A percentile compares a stretch with the other conserved stretches of the same genome.
These are phyloP conservation scores for Orthonevra nobilis DNA, from an alignment of 2,888 invertebrate species.

Conservation along the genomic window DNA sequence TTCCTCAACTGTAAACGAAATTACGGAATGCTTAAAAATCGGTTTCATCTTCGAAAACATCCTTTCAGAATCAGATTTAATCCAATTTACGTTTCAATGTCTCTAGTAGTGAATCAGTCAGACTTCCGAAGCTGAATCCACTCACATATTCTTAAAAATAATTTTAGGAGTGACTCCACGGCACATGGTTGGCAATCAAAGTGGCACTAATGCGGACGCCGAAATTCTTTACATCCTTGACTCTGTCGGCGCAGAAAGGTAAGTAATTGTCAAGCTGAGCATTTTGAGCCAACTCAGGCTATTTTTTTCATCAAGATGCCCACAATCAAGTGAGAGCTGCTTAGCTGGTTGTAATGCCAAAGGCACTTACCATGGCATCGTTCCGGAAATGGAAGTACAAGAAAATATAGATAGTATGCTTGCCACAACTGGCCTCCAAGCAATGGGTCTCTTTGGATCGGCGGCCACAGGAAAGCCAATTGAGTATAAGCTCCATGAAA, in stretches of 20 bases:
- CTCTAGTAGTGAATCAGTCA: too few species aligned
- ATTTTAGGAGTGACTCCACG: constrained; percentile 83
- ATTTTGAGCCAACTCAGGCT: too few species aligned
- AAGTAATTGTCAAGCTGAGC: constrained; percentile 15
- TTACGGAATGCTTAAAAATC: too few species aligned
- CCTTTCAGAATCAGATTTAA: too few species aligned
- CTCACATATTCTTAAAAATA: too few species aligned
- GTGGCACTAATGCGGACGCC: constrained; percentile 81
- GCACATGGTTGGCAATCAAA: constrained; percentile 86
- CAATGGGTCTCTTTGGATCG: constrained; percentile 73
- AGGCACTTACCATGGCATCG: constrained; percentile 89
- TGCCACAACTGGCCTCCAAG: constrained; percentile 79
- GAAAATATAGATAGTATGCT: constrained; percentile 87
- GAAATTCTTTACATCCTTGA: constrained; percentile 90
- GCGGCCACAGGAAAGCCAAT: constrained; percentile 70
- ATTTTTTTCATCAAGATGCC: constrained; percentile 75
- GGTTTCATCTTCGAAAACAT: too few species aligned
- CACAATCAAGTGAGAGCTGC: constrained; percentile 81
- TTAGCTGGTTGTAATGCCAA: constrained; percentile 87
- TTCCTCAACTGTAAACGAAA: too few species aligned
- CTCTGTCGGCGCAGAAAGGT: constrained; percentile 91
- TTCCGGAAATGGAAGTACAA: constrained; percentile 84
- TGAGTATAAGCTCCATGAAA: constrained; percentile 73
- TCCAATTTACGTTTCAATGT: too few species aligned
- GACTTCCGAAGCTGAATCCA: too few species aligned